Percentiles rank a stretch among this genome's conserved stretches.
These are phyloP conservation scores for Tympanuchus pallidicinctus DNA, from an alignment of 2,113 vertebrate genomes.

Conservation along the genomic window DNA sequence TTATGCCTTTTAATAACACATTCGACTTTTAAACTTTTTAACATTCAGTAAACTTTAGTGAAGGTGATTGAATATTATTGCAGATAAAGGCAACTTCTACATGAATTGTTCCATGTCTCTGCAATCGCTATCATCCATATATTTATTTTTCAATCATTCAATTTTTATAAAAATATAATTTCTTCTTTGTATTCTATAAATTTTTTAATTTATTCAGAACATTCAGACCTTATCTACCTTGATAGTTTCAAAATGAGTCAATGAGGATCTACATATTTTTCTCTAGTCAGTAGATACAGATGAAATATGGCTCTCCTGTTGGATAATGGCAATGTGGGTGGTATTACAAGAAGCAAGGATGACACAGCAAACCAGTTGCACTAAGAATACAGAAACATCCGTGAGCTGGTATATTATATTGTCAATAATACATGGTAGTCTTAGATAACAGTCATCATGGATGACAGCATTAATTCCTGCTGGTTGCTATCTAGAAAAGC, in stretches of 20 bases:
- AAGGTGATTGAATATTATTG: background rate
- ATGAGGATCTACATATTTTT: background rate
- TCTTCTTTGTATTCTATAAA: background rate
- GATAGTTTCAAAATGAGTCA: background rate
- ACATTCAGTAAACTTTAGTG: background rate
- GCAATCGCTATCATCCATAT: background rate
- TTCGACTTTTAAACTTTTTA: background rate
- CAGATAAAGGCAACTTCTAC: background rate
- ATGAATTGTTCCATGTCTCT: background rate
- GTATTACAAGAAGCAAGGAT: background rate
- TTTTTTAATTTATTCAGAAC: background rate
- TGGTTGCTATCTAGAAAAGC: background rate
- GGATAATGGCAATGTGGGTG: background rate
- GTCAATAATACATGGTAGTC: background rate
- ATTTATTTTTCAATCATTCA: background rate
- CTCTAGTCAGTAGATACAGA: background rate
- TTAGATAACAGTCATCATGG: background rate
- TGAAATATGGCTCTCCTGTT: background rate
- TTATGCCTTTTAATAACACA: background rate
- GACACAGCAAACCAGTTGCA: background rate
- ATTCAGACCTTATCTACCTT: background rate
- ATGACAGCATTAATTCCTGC: background rate
- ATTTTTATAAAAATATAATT: background rate
- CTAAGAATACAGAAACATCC: background rate
- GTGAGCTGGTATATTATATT: background rate